Percentiles rank a stretch among this genome's conserved stretches.
Conservation (phyloP, 1,140 invertebrate species). For the Papilio helenus region DNA sequence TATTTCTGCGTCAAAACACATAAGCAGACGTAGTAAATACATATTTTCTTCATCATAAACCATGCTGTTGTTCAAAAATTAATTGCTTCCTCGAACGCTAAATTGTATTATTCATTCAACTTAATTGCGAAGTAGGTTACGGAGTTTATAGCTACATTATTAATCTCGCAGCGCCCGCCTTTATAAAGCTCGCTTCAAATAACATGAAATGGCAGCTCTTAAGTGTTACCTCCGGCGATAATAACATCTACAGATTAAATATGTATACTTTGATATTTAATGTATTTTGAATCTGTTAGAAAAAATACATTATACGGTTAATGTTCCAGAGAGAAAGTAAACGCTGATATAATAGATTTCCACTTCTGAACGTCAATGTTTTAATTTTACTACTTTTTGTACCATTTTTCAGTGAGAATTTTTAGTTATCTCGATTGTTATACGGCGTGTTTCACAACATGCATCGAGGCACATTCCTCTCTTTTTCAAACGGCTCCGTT, state of each 20-base stretch:
- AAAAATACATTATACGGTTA: too few species aligned
- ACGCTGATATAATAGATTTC: too few species aligned
- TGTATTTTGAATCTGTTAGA: background rate
- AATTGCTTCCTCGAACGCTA: conserved; percentile 40
- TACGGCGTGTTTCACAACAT: conserved; percentile 28
- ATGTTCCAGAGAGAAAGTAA: too few species aligned
- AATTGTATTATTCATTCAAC: conserved; percentile 41
- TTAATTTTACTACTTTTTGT: too few species aligned
- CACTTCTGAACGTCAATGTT: too few species aligned
- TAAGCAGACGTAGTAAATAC: background rate
- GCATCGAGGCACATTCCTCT: conserved; percentile 40
- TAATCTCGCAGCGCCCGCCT: conserved; percentile 36
- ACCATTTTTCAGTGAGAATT: background rate
- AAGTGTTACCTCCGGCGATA: conserved; percentile 36
- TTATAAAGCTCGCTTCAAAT: conserved; percentile 35
- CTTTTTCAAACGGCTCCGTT: conserved; percentile 57
- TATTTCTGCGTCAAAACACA: background rate
- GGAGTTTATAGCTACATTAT: conserved; percentile 40
- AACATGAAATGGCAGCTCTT: conserved; percentile 38
- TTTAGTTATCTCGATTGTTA: background rate
- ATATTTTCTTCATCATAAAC: conserved; percentile 36
- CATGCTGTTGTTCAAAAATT: conserved; percentile 39
- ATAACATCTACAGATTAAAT: conserved; percentile 29
- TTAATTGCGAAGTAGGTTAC: conserved; percentile 41
- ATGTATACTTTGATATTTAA: conserved; percentile 2